Conservation (phyloP, 2,113 vertebrate species). For the Scalopus aquaticus region DNA sequence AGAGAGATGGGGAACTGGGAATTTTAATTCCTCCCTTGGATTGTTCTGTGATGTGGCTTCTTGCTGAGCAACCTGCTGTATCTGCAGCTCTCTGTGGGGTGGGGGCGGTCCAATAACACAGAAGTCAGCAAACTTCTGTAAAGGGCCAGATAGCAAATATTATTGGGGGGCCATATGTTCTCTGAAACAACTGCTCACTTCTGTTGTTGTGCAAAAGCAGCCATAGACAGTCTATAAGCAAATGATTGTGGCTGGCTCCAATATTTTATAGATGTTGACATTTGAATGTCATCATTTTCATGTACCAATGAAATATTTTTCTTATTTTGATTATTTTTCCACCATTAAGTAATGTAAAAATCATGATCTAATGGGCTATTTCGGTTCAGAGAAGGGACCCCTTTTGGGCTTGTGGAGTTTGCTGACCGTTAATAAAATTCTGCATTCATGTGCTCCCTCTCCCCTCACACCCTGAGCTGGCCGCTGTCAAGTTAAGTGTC, state of each 20-base stretch:
- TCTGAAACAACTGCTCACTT: not conserved
- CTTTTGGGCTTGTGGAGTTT: not conserved
- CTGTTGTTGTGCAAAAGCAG: not conserved
- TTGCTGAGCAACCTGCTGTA: not conserved
- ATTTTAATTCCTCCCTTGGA: not conserved
- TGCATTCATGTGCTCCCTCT: not conserved
- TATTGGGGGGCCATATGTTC: not conserved
- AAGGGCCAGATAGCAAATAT: not conserved
- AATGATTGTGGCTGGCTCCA: not conserved
- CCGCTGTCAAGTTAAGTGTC: not conserved
- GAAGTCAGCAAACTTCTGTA: not conserved
- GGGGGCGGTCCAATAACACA: not conserved
- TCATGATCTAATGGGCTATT: not conserved
- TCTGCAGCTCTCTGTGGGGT: not conserved
- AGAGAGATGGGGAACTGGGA: not conserved
- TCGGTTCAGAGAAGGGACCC: no score
- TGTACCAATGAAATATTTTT: not conserved
- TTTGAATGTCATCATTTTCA: not conserved
- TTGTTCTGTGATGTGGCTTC: not conserved
- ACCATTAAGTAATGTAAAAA: not conserved
- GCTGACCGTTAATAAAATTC: not conserved
- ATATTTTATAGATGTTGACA: not conserved
- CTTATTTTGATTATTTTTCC: not conserved
- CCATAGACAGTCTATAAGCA: not conserved
- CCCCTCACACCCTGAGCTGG: not conserved